Percentiles rank a stretch among this genome's conserved stretches.
Conservation (phyloP, 2,888 invertebrate species). For the Agrochola lychnidis region DNA sequence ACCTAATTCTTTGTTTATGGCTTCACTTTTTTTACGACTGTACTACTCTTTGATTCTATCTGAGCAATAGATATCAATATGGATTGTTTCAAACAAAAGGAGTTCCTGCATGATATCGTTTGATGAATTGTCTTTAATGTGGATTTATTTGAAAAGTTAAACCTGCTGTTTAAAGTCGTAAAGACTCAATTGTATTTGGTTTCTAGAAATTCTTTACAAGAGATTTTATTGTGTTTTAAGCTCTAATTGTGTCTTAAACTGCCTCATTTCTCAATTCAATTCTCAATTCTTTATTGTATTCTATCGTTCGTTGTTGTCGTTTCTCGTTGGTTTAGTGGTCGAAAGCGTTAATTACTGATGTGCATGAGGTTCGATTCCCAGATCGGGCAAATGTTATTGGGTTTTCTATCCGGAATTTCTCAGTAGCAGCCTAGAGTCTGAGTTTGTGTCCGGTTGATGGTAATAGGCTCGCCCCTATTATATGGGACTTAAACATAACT, state of each 20-base stretch:
- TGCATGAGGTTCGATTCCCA: too few relatives aligned
- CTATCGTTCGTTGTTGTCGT: too few relatives aligned
- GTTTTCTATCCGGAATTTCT: neutral
- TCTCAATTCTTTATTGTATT: too few relatives aligned
- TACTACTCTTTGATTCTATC: conserved; percentile 26
- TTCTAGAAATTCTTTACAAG: neutral
- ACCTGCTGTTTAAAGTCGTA: conserved; percentile 22
- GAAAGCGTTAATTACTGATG: too few relatives aligned
- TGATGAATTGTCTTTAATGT: conserved; percentile 37
- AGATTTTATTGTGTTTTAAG: neutral
- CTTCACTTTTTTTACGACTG: conserved; percentile 8
- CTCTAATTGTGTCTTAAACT: neutral
- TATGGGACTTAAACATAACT: neutral
- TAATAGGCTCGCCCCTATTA: neutral
- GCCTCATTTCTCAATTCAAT: too few relatives aligned
- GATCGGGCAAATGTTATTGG: neutral
- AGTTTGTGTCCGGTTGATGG: neutral
- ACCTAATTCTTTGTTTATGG: conserved; percentile 4
- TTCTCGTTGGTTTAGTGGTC: too few relatives aligned
- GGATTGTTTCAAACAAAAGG: conserved; percentile 46
- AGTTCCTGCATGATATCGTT: conserved; percentile 17
- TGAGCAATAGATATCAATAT: conserved; percentile 27
- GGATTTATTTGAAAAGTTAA: conserved; percentile 25
- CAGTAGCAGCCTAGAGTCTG: neutral
- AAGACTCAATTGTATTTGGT: neutral